These are phyloP conservation scores for rabbit (Oryctolagus cuniculus) DNA, from an alignment of 2,113 vertebrate species.

Conservation along the genomic window DNA sequence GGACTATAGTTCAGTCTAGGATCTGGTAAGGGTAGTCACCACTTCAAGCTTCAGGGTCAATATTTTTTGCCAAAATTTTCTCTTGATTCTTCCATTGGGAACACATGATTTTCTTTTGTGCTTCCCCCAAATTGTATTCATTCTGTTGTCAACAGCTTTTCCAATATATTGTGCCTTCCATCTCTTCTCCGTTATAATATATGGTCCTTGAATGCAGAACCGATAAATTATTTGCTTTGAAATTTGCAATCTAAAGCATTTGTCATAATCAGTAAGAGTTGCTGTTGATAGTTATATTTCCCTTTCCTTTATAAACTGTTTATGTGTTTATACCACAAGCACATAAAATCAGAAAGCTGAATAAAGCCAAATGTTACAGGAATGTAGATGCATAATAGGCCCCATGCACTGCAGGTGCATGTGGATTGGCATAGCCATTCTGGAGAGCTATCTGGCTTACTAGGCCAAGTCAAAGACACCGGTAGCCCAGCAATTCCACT, in stretches of 20 bases:
- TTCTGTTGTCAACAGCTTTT: neutral
- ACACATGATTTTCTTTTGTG: neutral
- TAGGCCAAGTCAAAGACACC: neutral
- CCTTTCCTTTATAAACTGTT: neutral
- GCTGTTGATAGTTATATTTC: neutral
- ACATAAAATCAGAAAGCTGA: neutral
- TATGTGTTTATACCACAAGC: neutral
- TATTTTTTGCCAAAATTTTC: neutral
- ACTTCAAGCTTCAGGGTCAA: neutral
- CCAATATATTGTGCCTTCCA: neutral
- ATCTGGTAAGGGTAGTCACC: neutral
- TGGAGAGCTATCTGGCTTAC: neutral
- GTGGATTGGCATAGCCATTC: neutral
- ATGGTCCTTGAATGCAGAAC: neutral
- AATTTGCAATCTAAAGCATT: neutral
- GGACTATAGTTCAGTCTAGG: neutral
- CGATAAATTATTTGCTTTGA: neutral
- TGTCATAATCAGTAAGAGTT: constrained; percentile 21
- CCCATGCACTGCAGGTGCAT: accelerated
- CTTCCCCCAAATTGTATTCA: neutral
- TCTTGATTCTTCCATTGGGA: neutral
- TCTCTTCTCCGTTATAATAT: neutral
- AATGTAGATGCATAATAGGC: neutral
- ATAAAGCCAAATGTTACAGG: neutral
- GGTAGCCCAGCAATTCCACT: neutral